Percentiles rank a stretch among this genome's conserved stretches.
Evolutionary conservation across 2,797 vertebrate species (phyloP).

Genomic region (Eremophila alpestris): DNA sequence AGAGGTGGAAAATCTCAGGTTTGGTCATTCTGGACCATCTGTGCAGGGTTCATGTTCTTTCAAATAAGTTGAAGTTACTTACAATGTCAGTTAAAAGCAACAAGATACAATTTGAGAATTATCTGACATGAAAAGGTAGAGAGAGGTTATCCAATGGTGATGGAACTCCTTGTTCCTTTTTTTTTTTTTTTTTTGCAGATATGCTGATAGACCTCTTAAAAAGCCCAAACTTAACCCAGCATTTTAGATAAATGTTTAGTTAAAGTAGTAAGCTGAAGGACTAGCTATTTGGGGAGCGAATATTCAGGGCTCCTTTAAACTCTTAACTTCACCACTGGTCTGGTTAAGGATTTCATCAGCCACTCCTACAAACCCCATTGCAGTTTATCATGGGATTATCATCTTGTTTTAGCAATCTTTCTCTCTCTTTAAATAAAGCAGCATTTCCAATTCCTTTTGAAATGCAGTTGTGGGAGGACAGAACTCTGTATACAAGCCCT

Average conservation of each 20-base stretch:
- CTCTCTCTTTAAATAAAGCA: neutral
- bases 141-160: neutral
- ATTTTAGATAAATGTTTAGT: neutral
- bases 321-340: neutral
- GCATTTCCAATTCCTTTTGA: neutral
- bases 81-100: neutral
- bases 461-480: neutral
- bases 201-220: neutral
- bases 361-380: neutral
- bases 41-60: neutral
- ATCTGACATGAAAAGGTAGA: neutral
- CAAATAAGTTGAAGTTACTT: neutral
- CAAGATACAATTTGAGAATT: neutral
- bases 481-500: neutral
- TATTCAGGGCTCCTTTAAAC: neutral
- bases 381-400: neutral
- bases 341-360: neutral
- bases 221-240: neutral
- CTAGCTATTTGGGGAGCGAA: neutral
- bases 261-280: neutral
- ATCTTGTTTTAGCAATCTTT: neutral
- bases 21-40: neutral
- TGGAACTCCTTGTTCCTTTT: neutral
- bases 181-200: neutral
- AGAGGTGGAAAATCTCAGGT: neutral